Evolutionary conservation across 2,888 invertebrate species (phyloP), one percentile per base, ranked within the genome.

Genomic region (Ashinkailepas kermadecensis): DNA sequence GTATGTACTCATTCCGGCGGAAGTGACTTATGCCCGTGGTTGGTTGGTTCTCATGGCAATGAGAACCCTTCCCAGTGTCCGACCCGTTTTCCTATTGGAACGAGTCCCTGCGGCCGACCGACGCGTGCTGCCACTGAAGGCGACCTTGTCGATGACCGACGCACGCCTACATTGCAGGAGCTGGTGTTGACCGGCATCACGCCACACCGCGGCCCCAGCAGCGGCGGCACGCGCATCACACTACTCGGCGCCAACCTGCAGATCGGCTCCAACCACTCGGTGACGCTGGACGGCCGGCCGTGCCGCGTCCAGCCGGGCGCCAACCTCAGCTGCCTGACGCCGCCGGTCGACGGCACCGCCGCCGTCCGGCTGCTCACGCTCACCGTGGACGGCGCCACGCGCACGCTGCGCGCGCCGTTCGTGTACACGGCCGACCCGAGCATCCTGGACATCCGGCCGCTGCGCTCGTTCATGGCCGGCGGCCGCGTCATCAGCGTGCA

Each of bases 141-240:
- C 39, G 39, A 39, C 39, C 39, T 39, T 4, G 39, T 39, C 39
- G 39, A 39, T 39, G 39, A 39, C 39, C 39, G 39, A 39, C 39
- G 39, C 39, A 39, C 39, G 39, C 39, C 39, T 39, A 39, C 39
- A 39, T 23, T 15, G 18, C 74, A 74, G 54, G 74, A 74, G 21
- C 1, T 74, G 13, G 54, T 18, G 86, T 88, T 97, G 81, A 92
- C 92, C 83, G 93, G 94, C 0, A 90, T 96, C 83, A 92, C 92
- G 87, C 96, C 96, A 64, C 89, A 91, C 15, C 90, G 94, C 84
- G 99, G 99, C 0, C 99, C 99, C 0, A 92, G 94, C 86, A 95
- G 97, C 82, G 99, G 99, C n/a, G 99, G 99, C 6, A 98, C 99
- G 0, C 93, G 94, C 85, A 88, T 99, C 84, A 95, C 95, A 12